These are phyloP conservation scores for Cataglyphis albicans DNA, from an alignment of 2,888 invertebrate species.

Conservation along the genomic window DNA sequence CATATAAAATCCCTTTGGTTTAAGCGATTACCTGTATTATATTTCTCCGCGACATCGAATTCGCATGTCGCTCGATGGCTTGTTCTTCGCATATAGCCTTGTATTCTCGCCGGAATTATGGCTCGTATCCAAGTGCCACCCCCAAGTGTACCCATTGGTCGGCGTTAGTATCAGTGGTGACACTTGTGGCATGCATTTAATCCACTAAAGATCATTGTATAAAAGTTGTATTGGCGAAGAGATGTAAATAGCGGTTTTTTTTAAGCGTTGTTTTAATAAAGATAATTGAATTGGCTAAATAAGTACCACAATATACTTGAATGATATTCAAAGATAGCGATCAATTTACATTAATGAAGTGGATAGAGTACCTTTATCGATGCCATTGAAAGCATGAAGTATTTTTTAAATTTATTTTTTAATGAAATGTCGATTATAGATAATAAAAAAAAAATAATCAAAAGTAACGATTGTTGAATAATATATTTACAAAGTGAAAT, in stretches of 20 bases:
- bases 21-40: constrained; percentile 41
- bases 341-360: constrained; percentile 69
- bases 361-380: constrained; percentile 57
- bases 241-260: constrained; percentile 16
- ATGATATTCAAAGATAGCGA: constrained; percentile 54
- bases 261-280: constrained; percentile 3
- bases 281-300: constrained; percentile 15
- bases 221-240: constrained; percentile 17
- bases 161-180: constrained; percentile 62
- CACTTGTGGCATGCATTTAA: constrained; percentile 74
- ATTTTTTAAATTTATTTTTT: constrained; percentile 60
- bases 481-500: not conserved
- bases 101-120: constrained; percentile 63
- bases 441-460: not conserved
- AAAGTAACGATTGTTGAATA: not conserved
- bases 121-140: constrained; percentile 68
- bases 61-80: constrained; percentile 29
- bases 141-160: constrained; percentile 38
- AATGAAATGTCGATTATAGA: constrained; percentile 17
- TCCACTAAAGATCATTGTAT: constrained; percentile 29
- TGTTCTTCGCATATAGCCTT: constrained; percentile 34
- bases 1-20: constrained; percentile 30
- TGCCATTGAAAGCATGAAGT: constrained; percentile 59
- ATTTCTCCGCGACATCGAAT: constrained; percentile 49
- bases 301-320: constrained; percentile 35